A percentile compares a stretch with the other conserved stretches of the same genome.
These are phyloP conservation scores for Rhodeus uyekii DNA, from an alignment of 2,797 vertebrate genomes.

Conservation along the genomic window DNA sequence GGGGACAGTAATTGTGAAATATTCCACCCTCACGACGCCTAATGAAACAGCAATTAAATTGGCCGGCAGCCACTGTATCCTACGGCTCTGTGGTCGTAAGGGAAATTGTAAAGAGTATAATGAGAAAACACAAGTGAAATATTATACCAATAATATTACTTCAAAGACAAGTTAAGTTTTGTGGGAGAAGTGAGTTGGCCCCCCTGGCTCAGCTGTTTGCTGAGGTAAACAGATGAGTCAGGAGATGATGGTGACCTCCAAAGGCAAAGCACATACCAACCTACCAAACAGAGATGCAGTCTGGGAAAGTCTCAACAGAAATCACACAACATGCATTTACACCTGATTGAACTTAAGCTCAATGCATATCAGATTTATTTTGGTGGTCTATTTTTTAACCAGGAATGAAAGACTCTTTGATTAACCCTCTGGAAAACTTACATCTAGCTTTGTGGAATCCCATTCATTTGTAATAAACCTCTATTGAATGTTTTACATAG, in stretches of 20 bases:
- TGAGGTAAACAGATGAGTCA: slow-evolving; percentile 36
- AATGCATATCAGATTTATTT: slow-evolving; percentile 1
- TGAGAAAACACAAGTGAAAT: slow-evolving; percentile 30
- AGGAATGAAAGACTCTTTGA: background rate
- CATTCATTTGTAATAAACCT: background rate
- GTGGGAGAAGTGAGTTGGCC: background rate
- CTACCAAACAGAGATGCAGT: background rate
- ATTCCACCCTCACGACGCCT: background rate
- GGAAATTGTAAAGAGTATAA: slow-evolving; percentile 14
- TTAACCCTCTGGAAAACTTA: background rate
- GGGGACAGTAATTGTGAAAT: slow-evolving; percentile 33
- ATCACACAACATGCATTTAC: background rate
- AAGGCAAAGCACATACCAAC: background rate
- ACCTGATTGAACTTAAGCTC: background rate
- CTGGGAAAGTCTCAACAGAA: background rate
- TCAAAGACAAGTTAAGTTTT: slow-evolving; percentile 22
- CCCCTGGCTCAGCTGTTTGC: slow-evolving; percentile 11
- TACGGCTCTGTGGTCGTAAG: background rate
- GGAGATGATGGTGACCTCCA: slow-evolving; percentile 25
- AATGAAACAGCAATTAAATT: slow-evolving; percentile 35
- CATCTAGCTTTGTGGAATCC: background rate
- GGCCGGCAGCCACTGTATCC: slow-evolving; percentile 23
- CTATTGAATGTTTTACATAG: background rate
- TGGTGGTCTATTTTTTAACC: background rate
- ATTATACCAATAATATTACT: slow-evolving; percentile 34